Evolutionary conservation across 1,140 invertebrate species (phyloP), one percentile per base, ranked within the genome.

Genomic region (Ceratina australensis): DNA sequence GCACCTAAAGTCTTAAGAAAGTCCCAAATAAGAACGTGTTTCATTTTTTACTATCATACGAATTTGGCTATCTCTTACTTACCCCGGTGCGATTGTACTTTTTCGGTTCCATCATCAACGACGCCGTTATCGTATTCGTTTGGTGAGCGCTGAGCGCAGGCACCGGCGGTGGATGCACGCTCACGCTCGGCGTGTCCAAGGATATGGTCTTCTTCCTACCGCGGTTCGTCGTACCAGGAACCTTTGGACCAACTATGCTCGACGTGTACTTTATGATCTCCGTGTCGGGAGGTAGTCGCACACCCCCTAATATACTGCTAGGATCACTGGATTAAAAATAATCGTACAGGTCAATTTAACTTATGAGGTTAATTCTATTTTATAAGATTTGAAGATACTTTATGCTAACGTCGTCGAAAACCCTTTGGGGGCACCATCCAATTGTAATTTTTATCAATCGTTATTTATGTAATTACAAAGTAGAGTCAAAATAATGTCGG

Each of bases 251-350:
- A 72, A 96, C 95, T 78, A 97, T 95, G 65, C 96, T 96, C 74
- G 96, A 97, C 65, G 96, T 97, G 88, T 97, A 97, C 90, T 97
- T 97, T 86, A 97, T 97, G 72, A 97, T 97, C 92, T 97, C 96
- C 18, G 96, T 97, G 87, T 97, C 96, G n/a, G 96, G 96, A 80
- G 96, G 96, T 81, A 97, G 90, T 50, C 96, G 94, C 50, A 97
- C 96, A 59, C 95, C 95, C 54, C 96, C 96, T 86, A 97, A 92
- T 89, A 97, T 95, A 87, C 96, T 95, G 80, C 95, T 94, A 78
- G 95, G 95, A 92, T 96, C 96, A 92, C 95, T 96, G 61, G 22
- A 79, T 50, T 2, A n/a, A 54, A 59, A 72, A 61, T 54, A 16
- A 18, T 18, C 15, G 13, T n/a, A 20, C 8, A 22, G 1, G 13